A percentile compares a stretch with the other conserved stretches of the same genome.
Conservation (phyloP, 1,140 invertebrate species). For the Drosophila lacertosa region DNA sequence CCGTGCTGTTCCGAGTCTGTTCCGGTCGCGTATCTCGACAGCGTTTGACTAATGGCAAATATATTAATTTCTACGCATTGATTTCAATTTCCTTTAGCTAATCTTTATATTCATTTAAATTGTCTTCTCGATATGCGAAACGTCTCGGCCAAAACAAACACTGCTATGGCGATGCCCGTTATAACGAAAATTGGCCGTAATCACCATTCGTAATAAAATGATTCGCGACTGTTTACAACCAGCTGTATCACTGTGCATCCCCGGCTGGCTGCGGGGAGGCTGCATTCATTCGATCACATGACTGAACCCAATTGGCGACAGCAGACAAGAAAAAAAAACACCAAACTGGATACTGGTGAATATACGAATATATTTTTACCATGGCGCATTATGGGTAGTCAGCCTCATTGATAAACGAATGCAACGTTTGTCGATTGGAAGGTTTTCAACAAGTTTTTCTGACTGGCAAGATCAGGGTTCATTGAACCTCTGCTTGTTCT, state of each 20-base stretch:
- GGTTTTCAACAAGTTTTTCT: conserved; percentile 3
- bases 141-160: not conserved
- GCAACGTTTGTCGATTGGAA: conserved; percentile 4
- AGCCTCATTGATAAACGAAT: conserved; percentile 23
- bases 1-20: conserved; percentile 2
- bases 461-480: not conserved
- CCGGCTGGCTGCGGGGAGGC: conserved; percentile 22
- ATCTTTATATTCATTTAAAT: not conserved
- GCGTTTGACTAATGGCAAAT: not conserved
- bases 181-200: not conserved
- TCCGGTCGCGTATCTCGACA: conserved; percentile 8
- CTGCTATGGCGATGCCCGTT: too few species aligned
- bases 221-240: not conserved
- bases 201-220: not conserved
- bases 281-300: conserved; percentile 73
- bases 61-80: not conserved
- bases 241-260: conserved; percentile 7
- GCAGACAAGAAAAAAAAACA: conserved; percentile 27
- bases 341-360: conserved; percentile 16
- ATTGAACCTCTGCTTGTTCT: conserved; percentile 11
- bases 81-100: not conserved
- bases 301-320: conserved; percentile 45
- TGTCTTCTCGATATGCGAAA: not conserved
- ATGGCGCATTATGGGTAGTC: conserved; percentile 35
- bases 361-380: conserved; percentile 20